These are phyloP conservation scores for Sipha maydis DNA, from an alignment of 2,888 invertebrate species.

Conservation along the genomic window DNA sequence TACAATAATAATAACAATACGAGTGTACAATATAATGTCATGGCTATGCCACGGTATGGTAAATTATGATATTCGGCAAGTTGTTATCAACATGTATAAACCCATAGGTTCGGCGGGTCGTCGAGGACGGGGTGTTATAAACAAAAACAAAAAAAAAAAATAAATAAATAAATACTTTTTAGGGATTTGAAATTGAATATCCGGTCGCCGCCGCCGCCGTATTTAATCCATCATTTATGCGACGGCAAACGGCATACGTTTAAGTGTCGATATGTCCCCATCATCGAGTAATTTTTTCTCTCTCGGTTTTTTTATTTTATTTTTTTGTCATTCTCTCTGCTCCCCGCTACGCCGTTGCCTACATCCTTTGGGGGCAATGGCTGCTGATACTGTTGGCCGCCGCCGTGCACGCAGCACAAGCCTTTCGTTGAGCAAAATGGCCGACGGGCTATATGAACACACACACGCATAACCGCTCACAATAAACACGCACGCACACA, in stretches of 20 bases:
- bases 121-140: neutral
- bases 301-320: neutral
- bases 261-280: constrained; percentile 61
- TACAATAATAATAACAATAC: neutral
- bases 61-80: neutral
- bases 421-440: constrained; percentile 62
- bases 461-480: neutral
- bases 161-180: constrained; percentile 34
- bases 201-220: constrained; percentile 22
- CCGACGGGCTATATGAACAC: constrained; percentile 19
- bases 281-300: constrained; percentile 48
- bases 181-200: constrained; percentile 56
- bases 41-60: neutral
- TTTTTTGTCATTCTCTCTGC: neutral
- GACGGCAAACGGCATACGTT: constrained; percentile 61
- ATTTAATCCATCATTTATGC: constrained; percentile 61
- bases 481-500: neutral
- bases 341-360: neutral
- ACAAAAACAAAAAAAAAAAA: neutral
- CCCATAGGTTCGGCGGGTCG: too few relatives aligned
- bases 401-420: constrained; percentile 5
- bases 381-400: constrained; percentile 24
- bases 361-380: constrained; percentile 46
- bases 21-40: neutral
- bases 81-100: neutral